Evolutionary conservation across 2,797 vertebrate species (phyloP), one percentile per base, ranked within the genome.

Genomic region (Bovichtus diacanthus): DNA sequence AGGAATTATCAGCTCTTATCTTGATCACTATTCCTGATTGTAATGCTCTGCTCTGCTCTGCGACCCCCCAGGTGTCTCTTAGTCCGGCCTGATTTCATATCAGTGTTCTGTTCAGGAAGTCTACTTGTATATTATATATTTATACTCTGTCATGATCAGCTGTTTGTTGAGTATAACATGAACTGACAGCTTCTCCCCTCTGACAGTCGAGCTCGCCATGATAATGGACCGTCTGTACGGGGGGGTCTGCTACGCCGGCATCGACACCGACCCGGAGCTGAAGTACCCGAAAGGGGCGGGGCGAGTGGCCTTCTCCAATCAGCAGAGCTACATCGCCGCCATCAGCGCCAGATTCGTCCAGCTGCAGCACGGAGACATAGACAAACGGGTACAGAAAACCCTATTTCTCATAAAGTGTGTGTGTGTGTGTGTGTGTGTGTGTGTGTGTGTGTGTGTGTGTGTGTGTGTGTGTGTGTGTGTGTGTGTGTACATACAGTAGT

Each of bases 211-310:
- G 81, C 92, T 99, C 89, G 98, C 98, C 38, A 99, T 99, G 98
- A 99, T 99, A 64, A 99, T 99, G 98, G 98, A 99, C 90, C 97
- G 98, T 76, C 97, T 99, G 44, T 99, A 99, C 6, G 98, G 98
- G 12, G 98, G 98, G 66, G 98, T 99, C 70, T 99, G 98, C 92
- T 99, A 99, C 0, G 98, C 98, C 6, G 98, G 98, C 80, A 99
- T 99, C 72, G 98, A 99, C 93, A 99, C 98, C 1, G 98, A 99
- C 88, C 98, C 98, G 0, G 98, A 99, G 90, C 92, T 99, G 83
- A 99, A 99, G 90, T 99, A 99, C 84, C 98, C 98, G 0, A 99
- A 99, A 94, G 98, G 98, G 59, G 98, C 98, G 38, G 98, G 98
- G 56, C 96, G 98, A 5, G 98, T 99, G 91, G 98, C 98, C 59